Percentiles rank a stretch among this genome's conserved stretches.
Conservation (phyloP, 2,797 vertebrate genomes). For the Sebastes dallii region DNA sequence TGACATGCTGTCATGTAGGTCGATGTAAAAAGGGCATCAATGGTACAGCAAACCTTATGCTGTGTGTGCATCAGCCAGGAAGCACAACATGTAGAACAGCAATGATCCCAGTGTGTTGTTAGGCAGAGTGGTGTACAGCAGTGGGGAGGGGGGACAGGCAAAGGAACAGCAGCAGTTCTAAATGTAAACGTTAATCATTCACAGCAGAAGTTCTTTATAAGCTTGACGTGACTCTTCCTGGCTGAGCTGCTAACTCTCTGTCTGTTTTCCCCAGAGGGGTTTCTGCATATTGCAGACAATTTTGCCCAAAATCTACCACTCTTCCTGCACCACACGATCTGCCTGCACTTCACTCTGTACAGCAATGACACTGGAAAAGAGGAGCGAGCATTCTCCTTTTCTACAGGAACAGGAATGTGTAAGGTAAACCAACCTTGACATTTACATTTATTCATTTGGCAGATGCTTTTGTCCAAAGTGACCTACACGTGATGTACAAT, state of each 20-base stretch:
- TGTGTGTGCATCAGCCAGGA: background rate
- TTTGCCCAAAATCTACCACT: background rate
- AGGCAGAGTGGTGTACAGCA: background rate
- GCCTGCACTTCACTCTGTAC: background rate
- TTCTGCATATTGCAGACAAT: background rate
- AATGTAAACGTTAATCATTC: conserved; percentile 10
- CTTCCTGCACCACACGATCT: background rate
- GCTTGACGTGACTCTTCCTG: background rate
- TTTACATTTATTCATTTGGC: background rate
- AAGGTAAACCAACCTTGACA: background rate
- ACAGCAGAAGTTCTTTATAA: background rate
- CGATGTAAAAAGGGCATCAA: too few relatives aligned
- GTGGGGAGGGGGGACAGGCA: background rate
- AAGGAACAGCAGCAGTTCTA: background rate
- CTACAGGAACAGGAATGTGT: background rate
- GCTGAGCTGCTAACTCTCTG: background rate
- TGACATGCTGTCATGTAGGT: too few relatives aligned
- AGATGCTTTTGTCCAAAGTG: background rate
- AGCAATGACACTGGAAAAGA: background rate
- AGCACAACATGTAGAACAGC: background rate
- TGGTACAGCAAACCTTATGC: too few relatives aligned
- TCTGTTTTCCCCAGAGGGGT: background rate
- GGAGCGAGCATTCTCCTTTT: background rate
- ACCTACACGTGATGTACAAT: background rate
- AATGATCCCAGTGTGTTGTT: background rate